Evolutionary conservation across 2,797 vertebrate species (phyloP), one percentile per base, ranked within the genome.

Genomic region (Ibycter americanus): DNA sequence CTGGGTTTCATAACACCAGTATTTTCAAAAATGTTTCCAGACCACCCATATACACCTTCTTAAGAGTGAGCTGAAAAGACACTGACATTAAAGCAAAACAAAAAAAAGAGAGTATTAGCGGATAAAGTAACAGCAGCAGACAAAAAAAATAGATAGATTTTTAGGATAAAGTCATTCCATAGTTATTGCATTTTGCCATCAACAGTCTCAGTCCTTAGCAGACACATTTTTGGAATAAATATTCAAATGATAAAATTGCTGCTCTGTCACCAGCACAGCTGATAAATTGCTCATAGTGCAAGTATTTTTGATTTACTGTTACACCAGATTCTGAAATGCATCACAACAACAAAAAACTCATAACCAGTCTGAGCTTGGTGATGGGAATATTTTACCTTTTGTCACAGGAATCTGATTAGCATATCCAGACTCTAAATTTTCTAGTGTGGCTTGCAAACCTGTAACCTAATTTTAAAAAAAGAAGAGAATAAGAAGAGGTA

Each of bases 321-420:
- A 82, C 4, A 81, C 3, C 18, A 29, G 11, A 72, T 55, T 76
- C 63, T 86, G 34, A 72, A 78, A 87, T 42, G 27, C 21, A 80
- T 47, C n/a, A 46, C 13, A 89, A 27, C 16, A 59, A 34, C 34
- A 34, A 54, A 46, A 70, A 44, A 1, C 11, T 15, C 34, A 40
- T 8, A 55, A 52, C 12, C 42, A 66, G n/a, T 42, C 17, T 49
- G 58, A 91, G 51, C 29, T 71, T 34, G 11, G 56, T 36, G 26
- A 86, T 18, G 10, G 40, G 23, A 87, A 29, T 73, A 79, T 52
- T 87, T 97, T 98, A 98, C 98, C 98, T 97, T 91, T 97, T 62
- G 83, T 84, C 81, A 89, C 44, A 87, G 95, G 62, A 78, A 67
- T 23, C 31, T 73, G 61, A 67, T 68, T 34, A 61, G 9, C 59